phyloP scores from a whole-genome alignment of 1,140 invertebrate genomes.

The Meloidogyne chitwoodi region DNA sequence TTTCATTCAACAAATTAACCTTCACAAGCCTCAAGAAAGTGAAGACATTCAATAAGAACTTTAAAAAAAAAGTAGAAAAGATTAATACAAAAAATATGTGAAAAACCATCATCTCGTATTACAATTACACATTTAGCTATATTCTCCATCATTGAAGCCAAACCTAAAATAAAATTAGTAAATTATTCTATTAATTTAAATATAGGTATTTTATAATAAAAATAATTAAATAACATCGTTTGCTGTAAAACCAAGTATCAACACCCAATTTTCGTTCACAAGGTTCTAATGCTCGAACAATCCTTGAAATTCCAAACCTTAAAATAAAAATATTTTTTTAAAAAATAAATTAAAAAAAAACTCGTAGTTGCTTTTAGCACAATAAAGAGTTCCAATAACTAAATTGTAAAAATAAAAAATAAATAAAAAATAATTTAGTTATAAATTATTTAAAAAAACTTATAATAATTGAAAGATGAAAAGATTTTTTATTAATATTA shows the following conservation, averaged over 20 bases:
- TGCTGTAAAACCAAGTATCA: constrained; percentile 95
- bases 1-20: constrained; percentile 59
- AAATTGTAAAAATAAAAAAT: constrained; percentile 68
- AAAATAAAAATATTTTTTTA: background rate
- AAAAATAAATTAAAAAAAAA: background rate
- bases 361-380: constrained; percentile 94
- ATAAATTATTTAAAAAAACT: background rate
- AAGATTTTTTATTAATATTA: constrained; percentile 82
- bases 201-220: too few relatives aligned
- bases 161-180: background rate
- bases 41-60: constrained; percentile 80
- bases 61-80: constrained; percentile 80
- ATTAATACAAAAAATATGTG: constrained; percentile 66
- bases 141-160: constrained; percentile 85
- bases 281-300: constrained; percentile 91
- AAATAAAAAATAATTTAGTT: background rate
- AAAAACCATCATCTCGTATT: constrained; percentile 69
- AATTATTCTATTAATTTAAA: too few relatives aligned
- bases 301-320: constrained; percentile 86
- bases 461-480: constrained; percentile 88
- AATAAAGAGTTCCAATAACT: constrained; percentile 94
- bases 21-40: constrained; percentile 85
- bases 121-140: constrained; percentile 73
- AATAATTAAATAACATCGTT: constrained; percentile 74
- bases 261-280: constrained; percentile 90